Evolutionary conservation across 2,797 vertebrate species (phyloP).

Genomic region (Thripadectes ignobilis): DNA sequence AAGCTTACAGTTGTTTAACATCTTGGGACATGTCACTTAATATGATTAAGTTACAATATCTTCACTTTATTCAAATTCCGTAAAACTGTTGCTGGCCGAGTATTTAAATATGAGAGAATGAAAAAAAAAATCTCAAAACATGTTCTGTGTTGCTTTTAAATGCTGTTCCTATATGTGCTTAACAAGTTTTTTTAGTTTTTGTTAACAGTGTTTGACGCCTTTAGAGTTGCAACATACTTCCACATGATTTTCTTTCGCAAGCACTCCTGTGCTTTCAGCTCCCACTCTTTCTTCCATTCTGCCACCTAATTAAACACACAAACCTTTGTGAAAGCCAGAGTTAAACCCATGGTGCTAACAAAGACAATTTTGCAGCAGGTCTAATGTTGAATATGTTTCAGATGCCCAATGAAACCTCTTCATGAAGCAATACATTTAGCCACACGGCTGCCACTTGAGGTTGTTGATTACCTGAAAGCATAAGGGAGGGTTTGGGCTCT

Average conservation of each 20-base stretch:
- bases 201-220: not conserved
- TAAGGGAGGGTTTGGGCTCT: not conserved
- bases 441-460: not conserved
- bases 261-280: not conserved
- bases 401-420: not conserved
- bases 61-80: not conserved
- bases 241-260: conserved; percentile 11
- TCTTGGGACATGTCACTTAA: conserved; percentile 12
- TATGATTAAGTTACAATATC: not conserved
- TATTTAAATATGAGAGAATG: not conserved
- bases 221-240: not conserved
- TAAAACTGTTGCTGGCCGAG: not conserved
- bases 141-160: not conserved
- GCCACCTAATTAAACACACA: conserved; percentile 58
- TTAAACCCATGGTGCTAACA: conserved; percentile 8
- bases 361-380: conserved; percentile 10
- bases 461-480: not conserved
- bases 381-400: not conserved
- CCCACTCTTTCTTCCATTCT: not conserved
- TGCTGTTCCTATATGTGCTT: not conserved
- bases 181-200: not conserved
- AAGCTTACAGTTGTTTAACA: not conserved
- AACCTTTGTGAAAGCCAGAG: conserved; percentile 14
- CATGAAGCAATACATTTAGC: not conserved
- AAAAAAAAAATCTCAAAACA: rapidly evolving